Base-by-base conservation (phyloP, 1,140 invertebrate species). In the Leptinotarsa texana region DNA sequence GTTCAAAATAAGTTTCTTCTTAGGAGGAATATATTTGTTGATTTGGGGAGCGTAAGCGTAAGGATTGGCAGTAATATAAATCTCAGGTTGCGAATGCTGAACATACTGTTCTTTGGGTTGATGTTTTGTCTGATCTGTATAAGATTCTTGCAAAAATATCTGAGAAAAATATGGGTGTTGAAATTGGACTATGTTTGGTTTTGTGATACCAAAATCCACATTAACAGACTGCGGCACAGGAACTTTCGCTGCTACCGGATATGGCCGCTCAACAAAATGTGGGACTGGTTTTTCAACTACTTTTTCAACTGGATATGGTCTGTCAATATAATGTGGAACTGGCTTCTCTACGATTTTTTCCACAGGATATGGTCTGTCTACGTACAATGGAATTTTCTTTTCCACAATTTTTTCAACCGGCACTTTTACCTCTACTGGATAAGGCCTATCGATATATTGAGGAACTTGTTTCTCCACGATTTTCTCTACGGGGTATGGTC, bases 261-360 rank as follows among this genome's bases (percentile, higher is more conserved):
- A 79, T 6, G 83, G 82, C 68, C 75, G 74, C 4, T 76, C 69
- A 13, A 76, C 73, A 42, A 74, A 78, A 15, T 80, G 79, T 27
- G 77, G 69, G 18, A 77, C 76, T n/a, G 71, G 18, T 80, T 82
- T 74, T 72, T 81, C 69, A 18, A 81, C 77, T n/a, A 81, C 78
- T 71, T 75, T 76, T 17, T 74, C 71, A 22, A 85, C 82, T 3
- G 77, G 79, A 72, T 85, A 85, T 18, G 85, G 86, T 57, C 73
- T 70, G 48, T 70, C 13, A 21, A 78, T 71, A 27, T 75, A 78
- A 18, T 78, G 77, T 27, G 78, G 69, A 22, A 80, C 74, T 17
- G 73, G 74, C 76, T 86, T 86, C 75, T 87, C 85, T 3, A 86
- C 80, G 11, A 84, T 82, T 87, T 85, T 83, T 83, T 87, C 80